Evolutionary conservation across 2,113 vertebrate species (phyloP).

Genomic region (Forbesichthys papilliferus): DNA sequence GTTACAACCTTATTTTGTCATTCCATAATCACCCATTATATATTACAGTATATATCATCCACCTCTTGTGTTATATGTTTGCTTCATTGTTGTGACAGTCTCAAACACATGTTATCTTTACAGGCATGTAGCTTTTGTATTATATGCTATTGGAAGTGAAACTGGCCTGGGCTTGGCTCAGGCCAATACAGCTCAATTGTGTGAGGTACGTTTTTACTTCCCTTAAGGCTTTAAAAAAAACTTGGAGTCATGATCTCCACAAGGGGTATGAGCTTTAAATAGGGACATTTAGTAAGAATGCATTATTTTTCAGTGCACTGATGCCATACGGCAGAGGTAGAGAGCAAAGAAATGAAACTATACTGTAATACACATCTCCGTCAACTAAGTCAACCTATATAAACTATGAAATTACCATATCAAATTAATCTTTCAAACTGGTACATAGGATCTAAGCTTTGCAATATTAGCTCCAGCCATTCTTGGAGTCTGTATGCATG

Average conservation of each 20-base stretch:
- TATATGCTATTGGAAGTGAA: constrained; percentile 88
- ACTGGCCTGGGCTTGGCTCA: constrained; percentile 90
- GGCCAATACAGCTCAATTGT: constrained; percentile 89
- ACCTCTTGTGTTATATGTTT: not conserved
- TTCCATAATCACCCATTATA: constrained; percentile 21
- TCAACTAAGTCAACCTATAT: no score
- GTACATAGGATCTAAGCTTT: no score
- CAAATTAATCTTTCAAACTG: no score
- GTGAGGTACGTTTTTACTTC: constrained; percentile 68
- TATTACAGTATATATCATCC: not conserved
- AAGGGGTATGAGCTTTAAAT: not conserved
- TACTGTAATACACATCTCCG: no score
- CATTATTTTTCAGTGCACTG: no score
- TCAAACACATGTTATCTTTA: not conserved
- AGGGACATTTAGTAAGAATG: not conserved
- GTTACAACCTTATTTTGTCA: constrained; percentile 70
- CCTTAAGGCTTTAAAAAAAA: not conserved
- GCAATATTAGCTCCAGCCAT: no score
- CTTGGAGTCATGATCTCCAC: not conserved
- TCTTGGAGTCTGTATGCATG: no score
- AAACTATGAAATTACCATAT: no score
- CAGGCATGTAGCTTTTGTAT: constrained; percentile 86
- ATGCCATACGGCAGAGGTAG: no score
- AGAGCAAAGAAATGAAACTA: no score
- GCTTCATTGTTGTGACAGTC: constrained; percentile 9